Base-by-base conservation (phyloP, 2,113 vertebrate species). In the Nibea coibor region DNA sequence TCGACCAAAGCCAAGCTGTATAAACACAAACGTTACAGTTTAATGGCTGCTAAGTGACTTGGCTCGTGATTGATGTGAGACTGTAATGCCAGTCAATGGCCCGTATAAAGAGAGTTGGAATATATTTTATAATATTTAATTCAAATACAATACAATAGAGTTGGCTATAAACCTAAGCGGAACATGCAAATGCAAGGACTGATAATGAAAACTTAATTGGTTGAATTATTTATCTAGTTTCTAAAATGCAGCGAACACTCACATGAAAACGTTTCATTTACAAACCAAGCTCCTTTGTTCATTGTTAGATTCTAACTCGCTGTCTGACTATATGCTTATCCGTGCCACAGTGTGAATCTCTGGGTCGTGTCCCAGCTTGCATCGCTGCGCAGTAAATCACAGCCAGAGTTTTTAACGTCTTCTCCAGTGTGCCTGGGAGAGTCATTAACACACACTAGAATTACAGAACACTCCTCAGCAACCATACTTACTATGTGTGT, bases 401-500 rank as follows among this genome's bases (percentile, higher is more conserved):
- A 81, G 82, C 85, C 83, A 65, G 78, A 91, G 90, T 90, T 93
- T 92, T 91, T 91, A 93, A 84, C 80, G 80, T 92, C 90, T 86
- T 85, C 92, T 89, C 87, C 91, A 92, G 84, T 91, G 90, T 73
- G 89, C 91, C 89, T 87, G 85, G 76, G 89, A 94, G 93, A 94
- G 92, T 91, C 90, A 91, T 94, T 94, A 93, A 92, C 91, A 88
- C 89, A 92, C 88, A 84, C 84, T 91, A 82, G 89, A 92, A 91
- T 91, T 93, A 90, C 86, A 89, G 88, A 91, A 87, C 87, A 82
- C 83, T 91, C 80, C 83, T 91, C 87, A 70, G 85, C 77, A 84
- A 87, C 89, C 78, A 56, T 80, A 84, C 81, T 81, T 39, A 81
- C 63, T 50, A 14, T 81, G 63, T 83, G 74, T 86, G 76, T 83